These are phyloP conservation scores for Heptranchias perlo DNA, from an alignment of 2,113 vertebrate genomes.

Conservation along the genomic window DNA sequence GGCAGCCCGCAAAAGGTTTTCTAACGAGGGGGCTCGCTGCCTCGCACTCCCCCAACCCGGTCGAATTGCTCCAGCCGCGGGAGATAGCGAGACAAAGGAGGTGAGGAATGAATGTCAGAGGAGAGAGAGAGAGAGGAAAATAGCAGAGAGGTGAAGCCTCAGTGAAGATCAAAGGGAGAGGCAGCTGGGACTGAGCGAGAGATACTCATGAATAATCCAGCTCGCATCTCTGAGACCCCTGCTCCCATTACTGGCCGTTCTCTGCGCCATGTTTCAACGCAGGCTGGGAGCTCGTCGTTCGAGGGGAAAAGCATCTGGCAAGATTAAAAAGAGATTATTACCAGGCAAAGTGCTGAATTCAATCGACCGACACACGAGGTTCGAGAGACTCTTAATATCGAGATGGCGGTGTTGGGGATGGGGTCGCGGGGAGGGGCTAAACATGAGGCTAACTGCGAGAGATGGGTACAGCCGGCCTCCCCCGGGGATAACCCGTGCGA, in stretches of 20 bases:
- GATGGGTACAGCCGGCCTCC: background rate
- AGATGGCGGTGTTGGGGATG: no score
- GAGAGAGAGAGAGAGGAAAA: background rate
- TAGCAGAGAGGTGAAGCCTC: background rate
- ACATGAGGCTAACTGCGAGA: background rate
- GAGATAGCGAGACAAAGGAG: background rate
- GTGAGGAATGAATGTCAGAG: background rate
- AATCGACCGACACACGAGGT: background rate
- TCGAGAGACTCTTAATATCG: background rate
- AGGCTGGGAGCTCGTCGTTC: background rate
- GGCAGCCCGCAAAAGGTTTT: no score
- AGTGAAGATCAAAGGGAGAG: background rate
- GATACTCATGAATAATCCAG: background rate
- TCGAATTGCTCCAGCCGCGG: background rate
- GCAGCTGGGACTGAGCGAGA: background rate
- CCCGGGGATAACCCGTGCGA: background rate
- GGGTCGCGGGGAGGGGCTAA: no score
- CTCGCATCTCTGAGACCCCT: background rate
- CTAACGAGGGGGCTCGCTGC: no score
- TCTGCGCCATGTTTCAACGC: background rate
- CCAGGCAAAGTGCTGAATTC: background rate
- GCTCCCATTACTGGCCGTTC: background rate
- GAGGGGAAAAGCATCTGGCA: background rate
- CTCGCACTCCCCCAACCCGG: no score
- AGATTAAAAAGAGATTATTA: background rate